phyloP scores from a whole-genome alignment of 2,888 invertebrate genomes.

The Plemyria rubiginata region DNA sequence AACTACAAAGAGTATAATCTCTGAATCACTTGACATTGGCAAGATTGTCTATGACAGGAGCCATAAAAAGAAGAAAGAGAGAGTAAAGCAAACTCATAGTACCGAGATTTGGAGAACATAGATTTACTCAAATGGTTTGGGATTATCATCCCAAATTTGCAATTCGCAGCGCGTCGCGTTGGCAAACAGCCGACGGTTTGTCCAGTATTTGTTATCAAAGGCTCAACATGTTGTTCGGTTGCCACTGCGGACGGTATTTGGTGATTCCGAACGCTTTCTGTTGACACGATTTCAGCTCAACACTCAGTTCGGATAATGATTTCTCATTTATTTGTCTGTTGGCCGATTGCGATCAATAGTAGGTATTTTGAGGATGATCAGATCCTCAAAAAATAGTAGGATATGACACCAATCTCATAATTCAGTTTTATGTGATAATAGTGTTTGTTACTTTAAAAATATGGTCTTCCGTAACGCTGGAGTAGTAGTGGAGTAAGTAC shows the following conservation, averaged over 20 bases:
- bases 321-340: conserved; percentile 16
- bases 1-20: too few species aligned
- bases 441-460: too few species aligned
- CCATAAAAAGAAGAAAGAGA: too few species aligned
- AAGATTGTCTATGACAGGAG: too few species aligned
- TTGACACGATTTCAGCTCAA: conserved; percentile 11
- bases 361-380: too few species aligned
- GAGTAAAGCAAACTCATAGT: not conserved
- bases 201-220: conserved; percentile 56
- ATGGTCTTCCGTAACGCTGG: too few species aligned
- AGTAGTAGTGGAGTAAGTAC: too few species aligned
- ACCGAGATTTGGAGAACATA: not conserved
- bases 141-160: conserved; percentile 48
- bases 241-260: conserved; percentile 47
- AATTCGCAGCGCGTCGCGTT: conserved; percentile 58
- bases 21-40: too few species aligned
- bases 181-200: conserved; percentile 57
- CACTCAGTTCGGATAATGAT: conserved; percentile 23
- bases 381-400: too few species aligned
- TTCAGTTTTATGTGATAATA: too few species aligned
- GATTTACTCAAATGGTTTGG: conserved; percentile 20
- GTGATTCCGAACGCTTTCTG: conserved; percentile 26
- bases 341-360: not conserved
- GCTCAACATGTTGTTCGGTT: conserved; percentile 56
- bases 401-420: too few species aligned